A percentile compares a stretch with the other conserved stretches of the same genome.
Evolutionary conservation across 2,797 vertebrate genomes (phyloP).

Genomic region (Carduelis carduelis): DNA sequence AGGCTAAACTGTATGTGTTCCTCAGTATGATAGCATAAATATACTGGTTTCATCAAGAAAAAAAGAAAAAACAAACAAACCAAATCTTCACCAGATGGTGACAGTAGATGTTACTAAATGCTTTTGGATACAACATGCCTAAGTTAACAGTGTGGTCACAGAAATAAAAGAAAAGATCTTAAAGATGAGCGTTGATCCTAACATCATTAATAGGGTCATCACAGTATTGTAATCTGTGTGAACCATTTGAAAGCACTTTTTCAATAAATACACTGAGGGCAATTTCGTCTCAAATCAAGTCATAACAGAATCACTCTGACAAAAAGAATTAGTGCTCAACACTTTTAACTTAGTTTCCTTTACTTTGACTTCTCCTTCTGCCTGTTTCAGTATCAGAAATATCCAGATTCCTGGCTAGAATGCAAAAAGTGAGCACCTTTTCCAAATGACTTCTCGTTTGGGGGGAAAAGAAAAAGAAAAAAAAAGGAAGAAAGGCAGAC

Average conservation of each 20-base stretch:
- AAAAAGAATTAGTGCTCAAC: not conserved
- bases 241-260: not conserved
- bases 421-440: conserved; percentile 28
- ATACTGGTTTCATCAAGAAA: not conserved
- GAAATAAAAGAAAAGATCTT: not conserved
- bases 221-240: not conserved
- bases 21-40: not conserved
- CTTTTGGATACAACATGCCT: not conserved
- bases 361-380: conserved; percentile 4
- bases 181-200: not conserved
- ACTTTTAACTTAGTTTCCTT: not conserved
- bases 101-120: not conserved
- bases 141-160: not conserved
- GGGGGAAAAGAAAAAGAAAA: not conserved
- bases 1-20: not conserved
- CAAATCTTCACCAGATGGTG: not conserved
- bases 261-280: not conserved
- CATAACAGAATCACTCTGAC: not conserved
- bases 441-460: not conserved
- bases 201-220: not conserved
- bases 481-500: not conserved
- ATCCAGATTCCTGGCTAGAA: not conserved
- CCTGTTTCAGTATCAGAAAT: conserved; percentile 15
- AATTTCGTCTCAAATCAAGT: not conserved
- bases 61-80: not conserved